Percentiles rank a stretch among this genome's conserved stretches.
Conservation (phyloP, 1,140 invertebrate species). For the Diuraphis noxia region DNA sequence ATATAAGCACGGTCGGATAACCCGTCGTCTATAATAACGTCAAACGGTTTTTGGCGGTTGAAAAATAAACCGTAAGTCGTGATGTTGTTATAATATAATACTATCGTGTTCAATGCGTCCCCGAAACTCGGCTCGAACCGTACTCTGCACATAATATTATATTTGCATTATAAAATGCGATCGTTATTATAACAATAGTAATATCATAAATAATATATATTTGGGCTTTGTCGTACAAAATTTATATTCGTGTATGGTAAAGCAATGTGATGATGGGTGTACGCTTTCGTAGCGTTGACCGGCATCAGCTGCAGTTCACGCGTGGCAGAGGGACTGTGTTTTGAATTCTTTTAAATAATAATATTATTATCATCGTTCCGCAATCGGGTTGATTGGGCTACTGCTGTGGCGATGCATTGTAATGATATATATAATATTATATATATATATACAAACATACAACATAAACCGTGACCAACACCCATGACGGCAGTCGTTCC, state of each 20-base stretch:
- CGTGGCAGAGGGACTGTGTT: conserved; percentile 5
- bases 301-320: conserved; percentile 10
- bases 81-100: background rate
- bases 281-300: background rate
- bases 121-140: no score
- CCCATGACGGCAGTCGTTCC: conserved; percentile 51
- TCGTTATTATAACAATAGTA: no score
- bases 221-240: no score
- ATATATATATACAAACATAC: background rate
- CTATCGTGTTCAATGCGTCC: background rate
- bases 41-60: conserved; percentile 30
- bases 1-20: background rate
- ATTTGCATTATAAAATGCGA: no score
- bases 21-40: background rate
- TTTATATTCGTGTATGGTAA: background rate
- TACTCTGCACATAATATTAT: no score
- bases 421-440: background rate
- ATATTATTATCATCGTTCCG: background rate
- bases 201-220: background rate
- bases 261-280: no score
- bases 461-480: conserved; percentile 47
- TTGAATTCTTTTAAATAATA: conserved; percentile 25
- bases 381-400: conserved; percentile 28
- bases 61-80: conserved; percentile 15
- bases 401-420: conserved; percentile 18